Conservation (phyloP, 2,113 vertebrate genomes). For the Psittacara wagleri region DNA sequence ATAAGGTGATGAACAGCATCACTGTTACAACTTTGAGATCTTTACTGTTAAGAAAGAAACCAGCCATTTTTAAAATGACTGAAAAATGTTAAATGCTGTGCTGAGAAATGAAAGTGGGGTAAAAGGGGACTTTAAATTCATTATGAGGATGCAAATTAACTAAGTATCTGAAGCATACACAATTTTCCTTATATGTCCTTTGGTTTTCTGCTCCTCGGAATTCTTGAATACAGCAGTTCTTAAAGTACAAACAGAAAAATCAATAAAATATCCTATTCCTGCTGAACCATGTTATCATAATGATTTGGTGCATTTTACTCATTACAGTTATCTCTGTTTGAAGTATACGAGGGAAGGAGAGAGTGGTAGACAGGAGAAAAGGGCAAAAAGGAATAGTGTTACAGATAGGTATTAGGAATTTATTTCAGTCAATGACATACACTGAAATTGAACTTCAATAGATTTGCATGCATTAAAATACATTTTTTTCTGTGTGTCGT, state of each 20-base stretch:
- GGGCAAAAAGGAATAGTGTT: not conserved
- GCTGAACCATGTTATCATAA: not conserved
- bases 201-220: not conserved
- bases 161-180: not conserved
- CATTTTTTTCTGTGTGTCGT: not conserved
- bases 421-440: not conserved
- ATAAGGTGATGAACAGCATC: not conserved
- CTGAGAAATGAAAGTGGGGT: not conserved
- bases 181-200: not conserved
- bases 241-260: not conserved
- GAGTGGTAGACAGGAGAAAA: not conserved
- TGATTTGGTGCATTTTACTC: not conserved
- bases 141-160: not conserved
- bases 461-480: not conserved
- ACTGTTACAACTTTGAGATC: not conserved
- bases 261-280: not conserved
- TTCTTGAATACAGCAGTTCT: not conserved
- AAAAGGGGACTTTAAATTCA: not conserved
- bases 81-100: not conserved
- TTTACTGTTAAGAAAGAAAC: not conserved
- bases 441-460: not conserved
- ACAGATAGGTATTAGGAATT: not conserved
- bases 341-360: not conserved
- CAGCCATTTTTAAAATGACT: not conserved
- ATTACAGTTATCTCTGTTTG: not conserved